Evolutionary conservation across 2,113 vertebrate genomes (phyloP).

Genomic region (Apaloderma vittatum): DNA sequence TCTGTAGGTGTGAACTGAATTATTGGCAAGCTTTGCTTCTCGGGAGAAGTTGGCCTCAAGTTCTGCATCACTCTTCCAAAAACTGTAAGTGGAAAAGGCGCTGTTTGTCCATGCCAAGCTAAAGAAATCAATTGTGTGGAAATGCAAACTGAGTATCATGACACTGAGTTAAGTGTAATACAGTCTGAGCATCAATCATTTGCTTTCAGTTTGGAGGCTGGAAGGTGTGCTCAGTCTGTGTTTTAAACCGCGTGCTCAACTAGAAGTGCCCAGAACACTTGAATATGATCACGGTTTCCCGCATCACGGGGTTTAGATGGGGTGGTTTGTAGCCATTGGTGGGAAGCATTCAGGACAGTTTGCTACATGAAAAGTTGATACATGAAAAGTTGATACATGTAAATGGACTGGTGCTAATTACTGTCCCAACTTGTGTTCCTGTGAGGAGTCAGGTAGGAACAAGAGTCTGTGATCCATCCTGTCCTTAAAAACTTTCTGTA

Average conservation of each 20-base stretch:
- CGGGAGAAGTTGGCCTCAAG: background rate
- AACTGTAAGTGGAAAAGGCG: background rate
- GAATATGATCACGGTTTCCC: background rate
- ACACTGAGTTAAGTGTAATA: background rate
- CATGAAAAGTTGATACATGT: background rate
- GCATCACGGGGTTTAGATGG: background rate
- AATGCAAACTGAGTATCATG: accelerated
- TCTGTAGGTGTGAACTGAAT: background rate
- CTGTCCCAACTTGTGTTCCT: background rate
- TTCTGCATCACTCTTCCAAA: background rate
- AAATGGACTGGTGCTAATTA: background rate
- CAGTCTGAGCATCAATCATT: accelerated
- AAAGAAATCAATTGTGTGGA: accelerated
- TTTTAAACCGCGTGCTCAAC: background rate
- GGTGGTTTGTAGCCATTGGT: accelerated
- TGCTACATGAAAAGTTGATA: background rate
- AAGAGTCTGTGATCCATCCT: background rate
- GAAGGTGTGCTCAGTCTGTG: background rate
- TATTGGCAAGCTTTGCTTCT: background rate
- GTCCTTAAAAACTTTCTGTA: background rate
- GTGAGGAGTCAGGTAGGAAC: background rate
- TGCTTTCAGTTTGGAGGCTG: background rate
- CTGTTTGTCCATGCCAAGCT: background rate
- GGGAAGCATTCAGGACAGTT: background rate
- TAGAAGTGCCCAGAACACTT: background rate